Conservation (phyloP, 92 coral and sea anemone genomes). For the Parazoanthus darwini region DNA sequence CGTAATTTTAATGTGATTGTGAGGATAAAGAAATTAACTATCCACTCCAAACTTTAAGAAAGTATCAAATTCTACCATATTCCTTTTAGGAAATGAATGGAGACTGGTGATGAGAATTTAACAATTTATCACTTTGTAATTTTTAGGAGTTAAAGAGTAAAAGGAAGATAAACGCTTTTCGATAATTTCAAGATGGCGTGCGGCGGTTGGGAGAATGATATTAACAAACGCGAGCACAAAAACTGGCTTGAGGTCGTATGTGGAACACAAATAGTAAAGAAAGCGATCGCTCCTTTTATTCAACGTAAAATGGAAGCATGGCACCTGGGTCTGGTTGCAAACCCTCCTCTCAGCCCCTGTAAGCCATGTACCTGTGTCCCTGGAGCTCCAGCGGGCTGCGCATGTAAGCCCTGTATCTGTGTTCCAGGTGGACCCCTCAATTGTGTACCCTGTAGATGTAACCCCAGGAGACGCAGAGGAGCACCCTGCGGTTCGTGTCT, state of each 20-base stretch:
- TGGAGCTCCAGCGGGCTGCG: too few species aligned
- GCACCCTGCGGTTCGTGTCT: slow-evolving; percentile 6
- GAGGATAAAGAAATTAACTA: too few species aligned
- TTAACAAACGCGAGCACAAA: slow-evolving; percentile 1
- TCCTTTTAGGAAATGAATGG: too few species aligned
- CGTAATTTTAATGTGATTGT: too few species aligned
- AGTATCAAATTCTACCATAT: too few species aligned
- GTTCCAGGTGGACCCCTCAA: background rate
- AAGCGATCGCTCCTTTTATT: background rate
- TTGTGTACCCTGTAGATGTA: slow-evolving; percentile 21
- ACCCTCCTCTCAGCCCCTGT: slow-evolving; percentile 11
- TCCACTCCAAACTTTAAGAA: too few species aligned
- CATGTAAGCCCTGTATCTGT: background rate
- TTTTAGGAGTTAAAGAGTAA: too few species aligned
- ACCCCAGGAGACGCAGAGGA: background rate
- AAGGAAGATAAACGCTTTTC: too few species aligned
- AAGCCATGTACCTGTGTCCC: background rate
- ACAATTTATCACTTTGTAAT: too few species aligned
- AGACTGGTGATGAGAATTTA: too few species aligned
- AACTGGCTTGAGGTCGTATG: slow-evolving; percentile 21
- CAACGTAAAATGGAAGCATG: slow-evolving; percentile 11
- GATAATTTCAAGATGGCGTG: slow-evolving; percentile 1
- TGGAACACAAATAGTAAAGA: slow-evolving; percentile 9
- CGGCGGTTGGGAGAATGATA: background rate
- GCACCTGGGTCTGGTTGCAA: background rate